phyloP scores from a whole-genome alignment of 2,888 invertebrate genomes.

The Metacarcinus magister region DNA sequence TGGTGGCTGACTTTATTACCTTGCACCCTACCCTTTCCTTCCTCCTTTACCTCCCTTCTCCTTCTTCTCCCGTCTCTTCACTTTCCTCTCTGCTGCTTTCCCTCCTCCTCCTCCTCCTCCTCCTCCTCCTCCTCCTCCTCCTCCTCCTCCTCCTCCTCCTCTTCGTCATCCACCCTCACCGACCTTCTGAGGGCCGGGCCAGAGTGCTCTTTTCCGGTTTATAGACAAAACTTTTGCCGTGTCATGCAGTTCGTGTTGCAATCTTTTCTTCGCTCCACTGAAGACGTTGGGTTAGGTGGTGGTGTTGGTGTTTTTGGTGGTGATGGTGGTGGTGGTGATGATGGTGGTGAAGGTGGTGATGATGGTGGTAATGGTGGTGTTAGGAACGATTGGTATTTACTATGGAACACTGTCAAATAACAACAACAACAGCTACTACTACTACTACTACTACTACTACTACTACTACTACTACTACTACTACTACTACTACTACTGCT shows the following conservation, averaged over 20 bases:
- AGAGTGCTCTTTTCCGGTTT: constrained; percentile 27
- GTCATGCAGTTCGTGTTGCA: background rate
- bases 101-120: background rate
- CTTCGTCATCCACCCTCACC: background rate
- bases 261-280: background rate
- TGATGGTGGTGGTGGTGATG: background rate
- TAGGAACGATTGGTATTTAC: background rate
- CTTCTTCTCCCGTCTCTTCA: background rate
- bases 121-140: background rate
- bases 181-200: background rate
- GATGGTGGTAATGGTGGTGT: background rate
- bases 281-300: background rate
- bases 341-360: background rate
- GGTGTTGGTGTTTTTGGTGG: background rate
- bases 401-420: background rate
- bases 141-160: background rate
- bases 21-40: background rate
- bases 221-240: constrained; percentile 16
- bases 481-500: background rate
- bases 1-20: background rate
- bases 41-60: background rate
- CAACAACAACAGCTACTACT: no score
- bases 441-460: no score
- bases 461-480: no score
- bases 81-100: background rate